Percentiles rank a stretch among this genome's conserved stretches.
Conservation (phyloP, 1,140 invertebrate genomes). For the Panulirus ornatus region DNA sequence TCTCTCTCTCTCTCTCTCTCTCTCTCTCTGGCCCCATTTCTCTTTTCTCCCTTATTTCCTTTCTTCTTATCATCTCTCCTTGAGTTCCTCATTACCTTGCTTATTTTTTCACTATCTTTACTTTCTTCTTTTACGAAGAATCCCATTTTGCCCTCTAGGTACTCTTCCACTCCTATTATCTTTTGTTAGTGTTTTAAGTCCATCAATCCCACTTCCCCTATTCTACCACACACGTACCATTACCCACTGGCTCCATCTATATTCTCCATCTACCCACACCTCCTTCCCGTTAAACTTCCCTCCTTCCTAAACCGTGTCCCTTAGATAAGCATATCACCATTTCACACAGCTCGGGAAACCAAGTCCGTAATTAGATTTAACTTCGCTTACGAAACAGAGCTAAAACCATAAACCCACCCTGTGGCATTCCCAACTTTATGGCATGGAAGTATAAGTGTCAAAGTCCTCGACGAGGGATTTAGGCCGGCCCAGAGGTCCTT, state of each 20-base stretch:
- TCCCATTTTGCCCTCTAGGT: not conserved
- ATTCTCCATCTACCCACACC: not conserved
- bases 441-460: not conserved
- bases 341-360: slow-evolving; percentile 62
- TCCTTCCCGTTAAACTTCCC: not conserved
- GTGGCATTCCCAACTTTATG: not conserved
- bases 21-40: not conserved
- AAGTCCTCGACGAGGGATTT: not conserved
- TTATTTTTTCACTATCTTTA: not conserved
- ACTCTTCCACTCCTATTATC: not conserved
- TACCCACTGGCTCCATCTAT: not conserved
- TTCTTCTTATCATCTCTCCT: not conserved
- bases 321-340: slow-evolving; percentile 66
- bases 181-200: not conserved
- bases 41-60: not conserved
- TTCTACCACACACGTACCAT: not conserved
- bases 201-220: not conserved
- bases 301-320: not conserved
- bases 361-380: slow-evolving; percentile 70
- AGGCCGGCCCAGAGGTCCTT: slow-evolving; percentile 25
- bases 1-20: not conserved
- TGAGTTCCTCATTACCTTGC: not conserved
- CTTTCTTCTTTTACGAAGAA: too few relatives aligned
- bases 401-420: not conserved
- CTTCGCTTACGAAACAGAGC: slow-evolving; percentile 43